Percentiles rank a stretch among this genome's conserved stretches.
Evolutionary conservation across 2,797 vertebrate species (phyloP).

Genomic region (Paramormyrops hopkinsi): DNA sequence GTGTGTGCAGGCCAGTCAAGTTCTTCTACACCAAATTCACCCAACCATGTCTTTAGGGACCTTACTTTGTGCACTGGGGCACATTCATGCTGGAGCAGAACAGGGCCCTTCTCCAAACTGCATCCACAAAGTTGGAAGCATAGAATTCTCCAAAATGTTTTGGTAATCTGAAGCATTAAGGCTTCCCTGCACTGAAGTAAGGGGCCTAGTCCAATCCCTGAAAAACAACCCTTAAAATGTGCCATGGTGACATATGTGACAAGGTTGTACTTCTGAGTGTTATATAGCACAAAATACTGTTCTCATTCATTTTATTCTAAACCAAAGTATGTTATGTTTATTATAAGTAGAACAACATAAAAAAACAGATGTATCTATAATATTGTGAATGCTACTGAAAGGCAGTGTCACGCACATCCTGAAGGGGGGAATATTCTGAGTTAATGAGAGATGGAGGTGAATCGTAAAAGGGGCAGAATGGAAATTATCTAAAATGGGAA

Average conservation of each 20-base stretch:
- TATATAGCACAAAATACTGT: neutral
- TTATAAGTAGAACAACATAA: neutral
- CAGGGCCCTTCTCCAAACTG: neutral
- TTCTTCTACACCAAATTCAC: neutral
- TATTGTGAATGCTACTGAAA: neutral
- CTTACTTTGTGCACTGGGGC: neutral
- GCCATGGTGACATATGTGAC: neutral
- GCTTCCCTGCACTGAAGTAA: neutral
- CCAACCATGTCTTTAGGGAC: neutral
- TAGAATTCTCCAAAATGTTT: neutral
- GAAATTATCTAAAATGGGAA: neutral
- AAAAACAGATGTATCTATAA: neutral
- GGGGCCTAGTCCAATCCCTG: neutral
- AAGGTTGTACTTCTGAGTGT: neutral
- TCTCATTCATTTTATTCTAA: neutral
- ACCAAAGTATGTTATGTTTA: neutral
- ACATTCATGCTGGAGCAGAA: neutral
- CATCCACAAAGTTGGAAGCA: neutral
- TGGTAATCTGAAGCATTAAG: neutral
- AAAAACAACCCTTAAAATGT: neutral
- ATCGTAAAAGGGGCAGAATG: neutral
- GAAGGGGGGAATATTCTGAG: neutral
- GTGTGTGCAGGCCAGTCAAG: neutral
- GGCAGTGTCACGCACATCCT: neutral
- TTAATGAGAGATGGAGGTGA: neutral